Evolutionary conservation across 1,140 invertebrate genomes (phyloP).

Genomic region (Pteromalus puparum): DNA sequence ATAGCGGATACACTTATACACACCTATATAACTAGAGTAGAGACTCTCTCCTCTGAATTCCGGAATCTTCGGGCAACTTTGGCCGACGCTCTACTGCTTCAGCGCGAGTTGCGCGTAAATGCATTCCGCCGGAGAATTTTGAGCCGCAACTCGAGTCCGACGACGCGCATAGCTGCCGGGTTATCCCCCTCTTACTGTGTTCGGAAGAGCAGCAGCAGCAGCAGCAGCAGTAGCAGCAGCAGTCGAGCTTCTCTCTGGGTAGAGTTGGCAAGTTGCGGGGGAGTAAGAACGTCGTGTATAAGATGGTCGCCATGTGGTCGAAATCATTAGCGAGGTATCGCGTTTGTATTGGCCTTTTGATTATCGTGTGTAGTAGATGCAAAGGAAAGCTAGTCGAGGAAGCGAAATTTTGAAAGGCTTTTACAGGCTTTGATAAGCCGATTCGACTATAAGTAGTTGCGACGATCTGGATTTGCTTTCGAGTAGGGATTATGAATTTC

Average conservation of each 20-base stretch:
- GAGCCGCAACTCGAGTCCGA: conserved; percentile 25
- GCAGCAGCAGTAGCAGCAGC: too few species aligned
- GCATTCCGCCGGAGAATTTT: conserved; percentile 55
- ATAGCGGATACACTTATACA: too few species aligned
- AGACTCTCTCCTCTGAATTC: too few species aligned
- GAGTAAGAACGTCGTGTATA: too few species aligned
- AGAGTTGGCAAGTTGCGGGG: neutral
- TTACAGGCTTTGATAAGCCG: neutral
- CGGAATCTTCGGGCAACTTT: conserved; percentile 54
- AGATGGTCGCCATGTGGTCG: neutral
- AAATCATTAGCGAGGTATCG: conserved; percentile 13
- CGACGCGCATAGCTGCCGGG: neutral
- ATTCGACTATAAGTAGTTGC: neutral
- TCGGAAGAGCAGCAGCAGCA: neutral
- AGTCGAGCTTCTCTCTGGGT: too few species aligned
- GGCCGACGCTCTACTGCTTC: conserved; percentile 37
- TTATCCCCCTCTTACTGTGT: neutral
- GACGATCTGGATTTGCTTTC: too few species aligned
- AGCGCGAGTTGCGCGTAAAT: conserved; percentile 56
- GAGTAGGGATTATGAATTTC: too few species aligned
- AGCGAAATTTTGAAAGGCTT: too few species aligned
- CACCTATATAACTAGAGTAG: too few species aligned
- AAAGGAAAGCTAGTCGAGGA: too few species aligned
- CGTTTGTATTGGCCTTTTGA: neutral
- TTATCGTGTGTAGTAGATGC: neutral